A percentile compares a stretch with the other conserved stretches of the same genome.
Conservation (phyloP, 2,797 vertebrate genomes). For the Clarias platycephalus region DNA sequence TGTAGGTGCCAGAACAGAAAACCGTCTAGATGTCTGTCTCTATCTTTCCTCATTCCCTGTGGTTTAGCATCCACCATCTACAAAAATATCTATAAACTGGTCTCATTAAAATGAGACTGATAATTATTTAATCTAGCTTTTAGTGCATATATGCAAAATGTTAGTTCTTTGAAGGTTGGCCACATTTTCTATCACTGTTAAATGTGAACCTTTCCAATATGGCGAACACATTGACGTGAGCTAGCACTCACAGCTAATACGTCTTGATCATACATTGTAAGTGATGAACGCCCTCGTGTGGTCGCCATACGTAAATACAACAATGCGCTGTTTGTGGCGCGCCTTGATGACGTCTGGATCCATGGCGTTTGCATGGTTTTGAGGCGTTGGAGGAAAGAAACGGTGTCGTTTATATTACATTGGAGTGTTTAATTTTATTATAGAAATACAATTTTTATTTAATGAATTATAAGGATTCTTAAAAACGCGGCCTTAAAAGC, state of each 20-base stretch:
- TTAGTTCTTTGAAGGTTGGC: neutral
- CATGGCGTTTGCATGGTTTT: neutral
- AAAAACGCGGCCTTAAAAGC: neutral
- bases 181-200: neutral
- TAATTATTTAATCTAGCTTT: neutral
- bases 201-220: neutral
- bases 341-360: constrained; percentile 16
- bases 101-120: neutral
- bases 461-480: neutral
- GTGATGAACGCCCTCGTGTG: constrained; percentile 16
- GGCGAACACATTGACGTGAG: neutral
- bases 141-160: neutral
- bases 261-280: too few species aligned
- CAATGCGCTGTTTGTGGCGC: neutral
- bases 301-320: neutral
- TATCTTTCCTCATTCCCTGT: neutral
- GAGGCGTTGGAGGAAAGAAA: neutral
- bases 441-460: too few species aligned
- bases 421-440: neutral
- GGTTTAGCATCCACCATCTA: neutral
- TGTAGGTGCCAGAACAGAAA: too few species aligned
- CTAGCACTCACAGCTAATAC: neutral
- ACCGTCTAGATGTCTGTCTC: too few species aligned
- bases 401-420: neutral
- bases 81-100: neutral